Evolutionary conservation across 1,140 invertebrate species (phyloP).

Genomic region (Micrasema minimum): DNA sequence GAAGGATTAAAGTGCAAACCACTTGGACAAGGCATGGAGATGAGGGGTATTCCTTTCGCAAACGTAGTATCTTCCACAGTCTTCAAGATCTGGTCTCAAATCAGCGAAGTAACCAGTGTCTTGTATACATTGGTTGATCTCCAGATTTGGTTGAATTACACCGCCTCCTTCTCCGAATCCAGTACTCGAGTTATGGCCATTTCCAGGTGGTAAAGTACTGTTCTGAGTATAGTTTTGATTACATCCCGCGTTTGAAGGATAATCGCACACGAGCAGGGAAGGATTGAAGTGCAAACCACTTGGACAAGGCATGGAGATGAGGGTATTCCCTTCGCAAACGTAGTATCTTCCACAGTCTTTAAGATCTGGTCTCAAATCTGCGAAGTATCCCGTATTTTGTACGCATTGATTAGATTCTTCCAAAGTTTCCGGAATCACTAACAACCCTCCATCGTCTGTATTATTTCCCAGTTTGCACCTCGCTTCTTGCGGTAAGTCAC

Average conservation of each 20-base stretch:
- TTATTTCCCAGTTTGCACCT: constrained; percentile 39
- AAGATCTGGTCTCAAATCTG: constrained; percentile 51
- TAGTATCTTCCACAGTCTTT: constrained; percentile 55
- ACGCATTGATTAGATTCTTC: constrained; percentile 1
- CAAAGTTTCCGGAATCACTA: too few species aligned
- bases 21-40: constrained; percentile 63
- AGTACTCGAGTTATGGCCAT: too few species aligned
- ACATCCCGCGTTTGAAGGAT: constrained; percentile 58
- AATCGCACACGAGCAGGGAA: constrained; percentile 67
- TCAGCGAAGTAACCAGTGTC: constrained; percentile 27
- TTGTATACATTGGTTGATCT: background rate
- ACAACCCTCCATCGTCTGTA: too few species aligned
- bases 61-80: constrained; percentile 54
- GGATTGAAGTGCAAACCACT: constrained; percentile 67
- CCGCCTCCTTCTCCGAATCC: too few species aligned
- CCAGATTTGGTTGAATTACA: background rate
- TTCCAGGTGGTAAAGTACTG: too few species aligned
- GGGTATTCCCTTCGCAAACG: constrained; percentile 47
- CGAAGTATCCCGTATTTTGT: constrained; percentile 6
- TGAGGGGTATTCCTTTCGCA: constrained; percentile 45
- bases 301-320: constrained; percentile 64
- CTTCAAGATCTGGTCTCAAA: constrained; percentile 53
- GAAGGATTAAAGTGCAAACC: constrained; percentile 67
- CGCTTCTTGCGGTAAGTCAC: constrained; percentile 66
- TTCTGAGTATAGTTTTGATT: background rate